phyloP scores from a whole-genome alignment of 2,797 vertebrate species.

The Orientallactaga sibirica region DNA sequence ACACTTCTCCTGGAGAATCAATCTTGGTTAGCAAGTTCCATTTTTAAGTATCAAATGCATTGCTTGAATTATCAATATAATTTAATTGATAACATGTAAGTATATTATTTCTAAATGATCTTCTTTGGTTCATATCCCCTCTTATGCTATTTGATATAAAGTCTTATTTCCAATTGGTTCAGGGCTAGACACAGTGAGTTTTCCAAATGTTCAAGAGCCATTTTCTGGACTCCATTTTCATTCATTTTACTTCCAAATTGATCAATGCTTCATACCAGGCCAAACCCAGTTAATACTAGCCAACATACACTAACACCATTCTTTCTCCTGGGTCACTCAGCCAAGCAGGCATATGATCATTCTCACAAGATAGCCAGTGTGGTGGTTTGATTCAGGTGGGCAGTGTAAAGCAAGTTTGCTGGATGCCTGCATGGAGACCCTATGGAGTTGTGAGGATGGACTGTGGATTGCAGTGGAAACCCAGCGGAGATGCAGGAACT shows the following conservation, averaged over 20 bases:
- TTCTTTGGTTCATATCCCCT: slow-evolving; percentile 21
- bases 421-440: too few species aligned
- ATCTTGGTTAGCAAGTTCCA: not conserved
- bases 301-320: not conserved
- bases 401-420: too few species aligned
- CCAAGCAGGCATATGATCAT: not conserved
- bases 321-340: not conserved
- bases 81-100: not conserved
- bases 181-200: slow-evolving; percentile 1
- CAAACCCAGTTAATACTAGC: not conserved
- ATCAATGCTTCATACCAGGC: not conserved
- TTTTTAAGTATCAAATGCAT: not conserved
- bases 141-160: slow-evolving; percentile 28
- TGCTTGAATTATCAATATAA: not conserved
- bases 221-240: slow-evolving; percentile 1
- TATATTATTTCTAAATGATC: not conserved
- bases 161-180: not conserved
- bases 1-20: not conserved
- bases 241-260: slow-evolving; percentile 3
- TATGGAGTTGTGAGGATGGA: too few species aligned
- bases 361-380: not conserved
- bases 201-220: not conserved
- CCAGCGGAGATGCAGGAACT: too few species aligned
- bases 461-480: too few species aligned
- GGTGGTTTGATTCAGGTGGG: too few species aligned